phyloP scores from a whole-genome alignment of 2,113 vertebrate species.

The Rynchops niger region DNA sequence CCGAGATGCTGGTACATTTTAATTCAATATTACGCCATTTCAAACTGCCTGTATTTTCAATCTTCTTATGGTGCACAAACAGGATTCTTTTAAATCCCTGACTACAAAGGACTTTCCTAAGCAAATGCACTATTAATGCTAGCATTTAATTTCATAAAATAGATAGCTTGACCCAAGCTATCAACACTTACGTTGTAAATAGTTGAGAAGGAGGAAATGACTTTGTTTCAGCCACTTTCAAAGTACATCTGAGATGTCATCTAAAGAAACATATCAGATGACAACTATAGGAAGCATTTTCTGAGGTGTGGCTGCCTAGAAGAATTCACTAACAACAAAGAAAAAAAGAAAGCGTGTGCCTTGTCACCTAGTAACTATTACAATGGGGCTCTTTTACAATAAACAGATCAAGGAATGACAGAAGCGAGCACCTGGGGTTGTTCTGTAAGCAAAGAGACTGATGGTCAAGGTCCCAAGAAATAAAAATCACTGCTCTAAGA shows the following conservation, averaged over 20 bases:
- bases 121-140: background rate
- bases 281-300: background rate
- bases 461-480: background rate
- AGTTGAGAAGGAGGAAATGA: background rate
- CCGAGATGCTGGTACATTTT: background rate
- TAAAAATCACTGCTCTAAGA: background rate
- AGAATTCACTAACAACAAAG: background rate
- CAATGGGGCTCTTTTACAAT: background rate
- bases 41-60: background rate
- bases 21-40: background rate
- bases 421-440: background rate
- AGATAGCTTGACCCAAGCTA: background rate
- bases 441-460: background rate
- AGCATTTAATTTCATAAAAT: background rate
- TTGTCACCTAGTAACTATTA: conserved; percentile 18
- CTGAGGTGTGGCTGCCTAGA: background rate
- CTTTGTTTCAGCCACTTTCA: background rate
- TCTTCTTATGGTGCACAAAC: background rate
- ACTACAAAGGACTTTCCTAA: background rate
- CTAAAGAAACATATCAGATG: background rate
- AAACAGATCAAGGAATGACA: background rate
- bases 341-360: background rate
- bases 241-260: background rate
- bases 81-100: background rate
- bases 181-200: background rate